Percentiles rank a stretch among this genome's conserved stretches.
phyloP scores from a whole-genome alignment of 2,113 vertebrate genomes.

The Pica pica region DNA sequence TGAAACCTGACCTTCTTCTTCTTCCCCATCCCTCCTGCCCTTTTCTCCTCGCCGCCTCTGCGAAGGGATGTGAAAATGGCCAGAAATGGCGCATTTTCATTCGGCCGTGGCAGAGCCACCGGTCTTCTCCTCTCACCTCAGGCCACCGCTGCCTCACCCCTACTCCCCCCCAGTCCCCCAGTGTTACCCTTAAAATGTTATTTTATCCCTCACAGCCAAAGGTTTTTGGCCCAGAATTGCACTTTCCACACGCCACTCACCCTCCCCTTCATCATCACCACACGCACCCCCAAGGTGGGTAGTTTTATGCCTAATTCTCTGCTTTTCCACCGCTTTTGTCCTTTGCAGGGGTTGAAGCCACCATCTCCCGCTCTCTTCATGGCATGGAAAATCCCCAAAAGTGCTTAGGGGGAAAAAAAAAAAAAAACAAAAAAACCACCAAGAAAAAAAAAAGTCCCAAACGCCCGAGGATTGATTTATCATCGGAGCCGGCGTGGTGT shows the following conservation, averaged over 20 bases:
- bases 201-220: not conserved
- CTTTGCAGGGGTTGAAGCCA: not conserved
- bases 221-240: not conserved
- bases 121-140: not conserved
- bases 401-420: not conserved
- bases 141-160: not conserved
- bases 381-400: slow-evolving; percentile 10
- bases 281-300: not conserved
- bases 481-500: not conserved
- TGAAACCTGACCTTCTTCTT: not conserved
- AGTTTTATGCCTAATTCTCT: not conserved
- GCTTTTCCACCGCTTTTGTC: not conserved
- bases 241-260: not conserved
- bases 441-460: not conserved
- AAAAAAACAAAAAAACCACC: not conserved
- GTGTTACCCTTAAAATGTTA: not conserved
- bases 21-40: too few species aligned
- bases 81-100: not conserved
- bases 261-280: not conserved
- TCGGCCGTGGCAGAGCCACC: not conserved
- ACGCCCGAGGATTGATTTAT: not conserved
- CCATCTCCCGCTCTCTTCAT: not conserved
- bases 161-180: too few species aligned
- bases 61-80: not conserved
- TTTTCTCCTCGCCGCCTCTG: not conserved